Conservation (phyloP, 1,140 invertebrate species). For the Monochamus saltuarius region DNA sequence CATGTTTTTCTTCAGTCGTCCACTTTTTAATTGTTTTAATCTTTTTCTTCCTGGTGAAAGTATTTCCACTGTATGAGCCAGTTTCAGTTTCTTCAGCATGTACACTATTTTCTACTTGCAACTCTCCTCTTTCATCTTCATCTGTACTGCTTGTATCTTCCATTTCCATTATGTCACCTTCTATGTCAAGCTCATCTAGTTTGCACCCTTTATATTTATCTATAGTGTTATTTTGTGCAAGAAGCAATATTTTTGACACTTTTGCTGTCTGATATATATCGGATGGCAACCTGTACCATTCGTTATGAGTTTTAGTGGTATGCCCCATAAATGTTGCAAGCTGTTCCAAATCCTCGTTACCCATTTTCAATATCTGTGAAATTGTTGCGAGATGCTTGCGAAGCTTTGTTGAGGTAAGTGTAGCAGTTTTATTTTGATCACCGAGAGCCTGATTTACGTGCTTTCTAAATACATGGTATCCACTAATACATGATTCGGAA, state of each 20-base stretch:
- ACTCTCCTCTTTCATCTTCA: background rate
- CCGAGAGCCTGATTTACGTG: too few relatives aligned
- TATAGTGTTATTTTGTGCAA: constrained; percentile 13
- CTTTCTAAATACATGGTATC: too few relatives aligned
- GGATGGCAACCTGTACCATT: too few relatives aligned
- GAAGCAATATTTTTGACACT: constrained; percentile 18
- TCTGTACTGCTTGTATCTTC: background rate
- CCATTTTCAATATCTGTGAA: too few relatives aligned
- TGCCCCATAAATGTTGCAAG: too few relatives aligned
- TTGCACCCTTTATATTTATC: constrained; percentile 13
- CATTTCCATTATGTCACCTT: background rate
- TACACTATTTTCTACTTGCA: background rate
- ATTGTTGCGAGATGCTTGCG: too few relatives aligned
- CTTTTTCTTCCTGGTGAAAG: constrained; percentile 2
- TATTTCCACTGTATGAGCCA: background rate
- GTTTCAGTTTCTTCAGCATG: background rate
- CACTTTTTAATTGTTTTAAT: background rate
- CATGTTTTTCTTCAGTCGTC: background rate
- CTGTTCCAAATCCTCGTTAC: too few relatives aligned
- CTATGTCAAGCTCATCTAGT: constrained; percentile 2
- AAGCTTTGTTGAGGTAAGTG: too few relatives aligned
- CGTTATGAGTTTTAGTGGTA: too few relatives aligned
- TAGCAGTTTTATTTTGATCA: too few relatives aligned
- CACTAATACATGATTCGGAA: too few relatives aligned
- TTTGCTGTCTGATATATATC: constrained; percentile 20